Percentiles rank a stretch among this genome's conserved stretches.
Evolutionary conservation across 2,797 vertebrate species (phyloP).

Genomic region (Oreochromis grahami): DNA sequence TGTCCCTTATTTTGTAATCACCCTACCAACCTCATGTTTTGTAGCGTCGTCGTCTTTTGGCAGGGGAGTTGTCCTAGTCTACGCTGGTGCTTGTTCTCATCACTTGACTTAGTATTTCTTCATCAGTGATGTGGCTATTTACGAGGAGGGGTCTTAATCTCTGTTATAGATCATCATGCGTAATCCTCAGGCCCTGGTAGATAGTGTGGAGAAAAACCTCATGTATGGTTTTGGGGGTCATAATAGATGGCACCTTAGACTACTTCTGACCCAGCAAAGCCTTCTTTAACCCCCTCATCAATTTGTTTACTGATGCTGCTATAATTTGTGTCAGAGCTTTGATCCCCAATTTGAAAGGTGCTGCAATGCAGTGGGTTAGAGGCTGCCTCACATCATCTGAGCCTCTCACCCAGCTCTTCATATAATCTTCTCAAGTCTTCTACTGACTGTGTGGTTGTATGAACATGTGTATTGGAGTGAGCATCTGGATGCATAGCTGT

Average conservation of each 20-base stretch:
- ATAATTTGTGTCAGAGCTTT: slow-evolving; percentile 1
- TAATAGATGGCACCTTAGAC: neutral
- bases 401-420: neutral
- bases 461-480: neutral
- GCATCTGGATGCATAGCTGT: neutral
- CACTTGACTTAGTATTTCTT: slow-evolving; percentile 6
- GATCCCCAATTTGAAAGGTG: slow-evolving; percentile 9
- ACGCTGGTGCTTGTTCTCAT: slow-evolving; percentile 18
- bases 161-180: neutral
- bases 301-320: neutral
- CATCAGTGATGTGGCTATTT: neutral
- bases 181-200: neutral
- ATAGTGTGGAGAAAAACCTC: slow-evolving; percentile 20
- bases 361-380: neutral
- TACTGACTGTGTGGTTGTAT: neutral
- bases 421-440: neutral
- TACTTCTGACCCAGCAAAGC: neutral
- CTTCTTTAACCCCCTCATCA: neutral
- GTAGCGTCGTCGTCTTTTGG: neutral
- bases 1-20: neutral
- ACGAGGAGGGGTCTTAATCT: slow-evolving; percentile 1
- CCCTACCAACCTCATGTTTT: neutral
- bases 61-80: neutral
- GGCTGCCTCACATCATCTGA: neutral
- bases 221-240: neutral